Evolutionary conservation across 1,140 invertebrate species (phyloP).

Genomic region (Drosophila melanica): DNA sequence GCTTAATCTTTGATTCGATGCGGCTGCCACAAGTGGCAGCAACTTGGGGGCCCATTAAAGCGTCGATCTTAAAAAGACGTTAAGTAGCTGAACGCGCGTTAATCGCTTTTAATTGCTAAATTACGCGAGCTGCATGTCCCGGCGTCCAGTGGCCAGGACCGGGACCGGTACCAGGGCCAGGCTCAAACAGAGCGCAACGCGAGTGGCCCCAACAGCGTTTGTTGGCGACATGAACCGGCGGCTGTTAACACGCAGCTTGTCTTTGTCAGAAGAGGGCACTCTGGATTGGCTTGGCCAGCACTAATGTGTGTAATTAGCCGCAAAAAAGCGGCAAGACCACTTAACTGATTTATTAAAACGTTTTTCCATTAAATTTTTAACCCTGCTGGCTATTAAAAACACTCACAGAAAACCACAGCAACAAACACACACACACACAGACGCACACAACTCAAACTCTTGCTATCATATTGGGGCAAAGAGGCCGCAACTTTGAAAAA

Average conservation of each 20-base stretch:
- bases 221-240: neutral
- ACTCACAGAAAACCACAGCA: slow-evolving; percentile 44
- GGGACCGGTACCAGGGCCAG: neutral
- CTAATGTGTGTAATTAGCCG: slow-evolving; percentile 82
- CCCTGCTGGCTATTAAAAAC: slow-evolving; percentile 80
- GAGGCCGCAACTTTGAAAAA: slow-evolving; percentile 76
- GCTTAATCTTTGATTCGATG: slow-evolving; percentile 29
- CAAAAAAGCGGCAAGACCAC: slow-evolving; percentile 82
- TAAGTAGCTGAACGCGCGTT: slow-evolving; percentile 68
- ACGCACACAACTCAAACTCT: slow-evolving; percentile 36
- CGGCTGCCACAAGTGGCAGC: neutral
- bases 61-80: slow-evolving; percentile 52
- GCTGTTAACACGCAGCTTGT: slow-evolving; percentile 1
- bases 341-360: slow-evolving; percentile 83
- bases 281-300: slow-evolving; percentile 60
- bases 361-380: slow-evolving; percentile 83
- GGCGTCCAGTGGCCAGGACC: neutral
- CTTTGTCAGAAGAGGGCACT: neutral
- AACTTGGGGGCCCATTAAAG: slow-evolving; percentile 37
- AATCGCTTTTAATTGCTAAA: slow-evolving; percentile 83
- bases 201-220: neutral
- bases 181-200: neutral
- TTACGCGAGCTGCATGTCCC: slow-evolving; percentile 69
- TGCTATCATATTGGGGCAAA: slow-evolving; percentile 49
- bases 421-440: slow-evolving; percentile 40